Percentiles rank a stretch among this genome's conserved stretches.
Evolutionary conservation across 2,888 invertebrate species (phyloP).

Genomic region (Diarsia mendica): DNA sequence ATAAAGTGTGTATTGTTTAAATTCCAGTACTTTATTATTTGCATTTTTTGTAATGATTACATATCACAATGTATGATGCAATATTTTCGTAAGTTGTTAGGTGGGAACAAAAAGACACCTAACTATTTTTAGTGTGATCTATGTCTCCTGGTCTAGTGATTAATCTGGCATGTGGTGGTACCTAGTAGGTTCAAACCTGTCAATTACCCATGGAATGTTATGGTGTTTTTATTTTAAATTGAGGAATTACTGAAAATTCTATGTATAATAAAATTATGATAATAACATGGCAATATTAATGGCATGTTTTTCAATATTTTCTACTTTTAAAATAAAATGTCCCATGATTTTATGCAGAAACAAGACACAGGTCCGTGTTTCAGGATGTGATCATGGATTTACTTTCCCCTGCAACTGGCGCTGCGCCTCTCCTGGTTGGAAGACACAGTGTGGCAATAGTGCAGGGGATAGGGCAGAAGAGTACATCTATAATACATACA

Average conservation of each 20-base stretch:
- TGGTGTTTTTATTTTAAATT: no score
- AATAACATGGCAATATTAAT: not conserved
- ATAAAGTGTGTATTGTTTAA: not conserved
- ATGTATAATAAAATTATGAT: not conserved
- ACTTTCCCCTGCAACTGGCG: slow-evolving; percentile 72
- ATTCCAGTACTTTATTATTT: not conserved
- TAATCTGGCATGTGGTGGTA: not conserved
- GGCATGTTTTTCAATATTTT: not conserved
- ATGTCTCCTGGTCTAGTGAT: not conserved
- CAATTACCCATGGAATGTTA: not conserved
- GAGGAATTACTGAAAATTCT: not conserved
- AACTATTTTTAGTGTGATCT: not conserved
- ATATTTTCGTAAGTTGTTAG: slow-evolving; percentile 5
- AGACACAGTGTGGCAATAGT: slow-evolving; percentile 63
- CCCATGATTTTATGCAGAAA: slow-evolving; percentile 74
- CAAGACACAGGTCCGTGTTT: slow-evolving; percentile 60
- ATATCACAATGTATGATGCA: slow-evolving; percentile 30
- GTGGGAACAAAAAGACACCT: not conserved
- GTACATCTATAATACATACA: not conserved
- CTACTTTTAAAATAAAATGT: slow-evolving; percentile 55
- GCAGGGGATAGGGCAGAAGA: slow-evolving; percentile 59
- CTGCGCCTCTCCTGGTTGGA: slow-evolving; percentile 50
- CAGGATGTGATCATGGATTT: slow-evolving; percentile 76
- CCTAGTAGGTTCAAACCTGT: not conserved
- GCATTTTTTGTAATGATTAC: not conserved